Conservation (phyloP, 1,140 invertebrate genomes). For the Halictus rubicundus region DNA sequence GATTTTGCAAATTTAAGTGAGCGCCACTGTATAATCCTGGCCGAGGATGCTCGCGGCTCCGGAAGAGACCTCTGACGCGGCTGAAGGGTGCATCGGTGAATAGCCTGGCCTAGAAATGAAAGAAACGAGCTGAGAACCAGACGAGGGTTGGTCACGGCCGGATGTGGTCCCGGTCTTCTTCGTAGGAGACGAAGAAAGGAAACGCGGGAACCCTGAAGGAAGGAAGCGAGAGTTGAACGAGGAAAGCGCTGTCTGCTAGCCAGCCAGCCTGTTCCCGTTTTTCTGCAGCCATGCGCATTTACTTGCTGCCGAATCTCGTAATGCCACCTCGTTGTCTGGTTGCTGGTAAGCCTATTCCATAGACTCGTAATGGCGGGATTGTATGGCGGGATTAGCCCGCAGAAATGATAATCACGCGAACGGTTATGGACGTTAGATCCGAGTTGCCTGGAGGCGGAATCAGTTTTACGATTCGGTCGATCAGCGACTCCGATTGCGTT, state of each 20-base stretch:
- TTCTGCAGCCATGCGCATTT: not conserved
- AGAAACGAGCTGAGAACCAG: not conserved
- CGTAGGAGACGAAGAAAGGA: not conserved
- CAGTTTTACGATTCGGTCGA: not conserved
- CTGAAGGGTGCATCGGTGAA: not conserved
- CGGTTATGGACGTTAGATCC: not conserved
- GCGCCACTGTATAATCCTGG: too few species aligned
- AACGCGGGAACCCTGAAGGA: not conserved
- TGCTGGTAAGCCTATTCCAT: not conserved
- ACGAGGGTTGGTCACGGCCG: not conserved
- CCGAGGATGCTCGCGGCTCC: not conserved
- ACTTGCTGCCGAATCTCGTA: not conserved
- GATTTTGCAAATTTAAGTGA: too few species aligned
- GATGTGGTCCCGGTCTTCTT: not conserved
- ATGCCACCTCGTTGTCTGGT: not conserved
- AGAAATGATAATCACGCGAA: not conserved
- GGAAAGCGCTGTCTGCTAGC: not conserved
- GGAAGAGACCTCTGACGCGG: not conserved
- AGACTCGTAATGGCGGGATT: not conserved
- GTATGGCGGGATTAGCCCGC: not conserved
- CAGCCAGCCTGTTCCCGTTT: not conserved
- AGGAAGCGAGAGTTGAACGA: not conserved
- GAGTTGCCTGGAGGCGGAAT: not conserved
- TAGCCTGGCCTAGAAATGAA: slow-evolving; percentile 7
- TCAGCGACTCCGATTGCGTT: not conserved